Percentiles rank a stretch among this genome's conserved stretches.
Evolutionary conservation across 2,888 invertebrate genomes (phyloP).

Genomic region (Caenorhabditis virilis): DNA sequence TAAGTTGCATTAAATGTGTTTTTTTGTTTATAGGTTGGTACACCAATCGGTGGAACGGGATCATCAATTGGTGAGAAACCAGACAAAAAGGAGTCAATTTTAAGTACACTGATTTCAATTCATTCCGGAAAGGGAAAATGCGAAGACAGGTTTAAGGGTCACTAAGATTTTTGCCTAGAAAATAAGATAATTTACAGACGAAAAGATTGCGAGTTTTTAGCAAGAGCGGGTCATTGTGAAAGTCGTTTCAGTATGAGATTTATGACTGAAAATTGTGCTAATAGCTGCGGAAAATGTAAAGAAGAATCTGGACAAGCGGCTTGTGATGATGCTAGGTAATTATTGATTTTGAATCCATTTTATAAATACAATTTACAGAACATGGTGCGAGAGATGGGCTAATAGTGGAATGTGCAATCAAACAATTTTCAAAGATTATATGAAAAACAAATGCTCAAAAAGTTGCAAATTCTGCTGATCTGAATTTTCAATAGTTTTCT

Average conservation of each 20-base stretch:
- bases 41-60: slow-evolving; percentile 17
- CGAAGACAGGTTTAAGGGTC: slow-evolving; percentile 32
- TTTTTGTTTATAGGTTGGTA: background rate
- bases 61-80: slow-evolving; percentile 31
- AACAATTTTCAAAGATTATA: slow-evolving; percentile 62
- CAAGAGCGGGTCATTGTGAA: slow-evolving; percentile 62
- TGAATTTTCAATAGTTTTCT: background rate
- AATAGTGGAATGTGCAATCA: slow-evolving; percentile 62
- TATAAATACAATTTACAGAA: slow-evolving; percentile 26
- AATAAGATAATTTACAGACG: slow-evolving; percentile 35
- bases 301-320: slow-evolving; percentile 12
- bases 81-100: slow-evolving; percentile 20
- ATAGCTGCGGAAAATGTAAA: slow-evolving; percentile 58
- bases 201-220: slow-evolving; percentile 60
- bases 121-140: slow-evolving; percentile 38
- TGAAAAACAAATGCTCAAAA: slow-evolving; percentile 60
- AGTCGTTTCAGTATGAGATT: slow-evolving; percentile 59
- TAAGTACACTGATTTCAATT: slow-evolving; percentile 22
- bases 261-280: slow-evolving; percentile 63
- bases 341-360: background rate
- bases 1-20: background rate
- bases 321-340: slow-evolving; percentile 44
- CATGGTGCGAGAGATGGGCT: slow-evolving; percentile 66
- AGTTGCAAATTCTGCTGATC: slow-evolving; percentile 55
- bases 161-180: background rate